Conservation (phyloP, 2,113 vertebrate genomes). For the Pleuronectes platessa region DNA sequence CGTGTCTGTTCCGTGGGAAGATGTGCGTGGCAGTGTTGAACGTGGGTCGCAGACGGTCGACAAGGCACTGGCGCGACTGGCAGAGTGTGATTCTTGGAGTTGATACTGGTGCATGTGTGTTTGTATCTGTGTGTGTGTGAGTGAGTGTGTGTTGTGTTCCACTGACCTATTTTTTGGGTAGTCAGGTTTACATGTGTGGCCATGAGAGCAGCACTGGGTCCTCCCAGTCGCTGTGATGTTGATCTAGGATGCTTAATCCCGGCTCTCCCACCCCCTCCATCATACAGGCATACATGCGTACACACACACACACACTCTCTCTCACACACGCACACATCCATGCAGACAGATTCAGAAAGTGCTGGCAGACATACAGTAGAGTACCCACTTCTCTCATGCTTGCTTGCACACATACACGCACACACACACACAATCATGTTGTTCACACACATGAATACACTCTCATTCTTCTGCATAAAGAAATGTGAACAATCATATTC, state of each 20-base stretch:
- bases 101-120: slow-evolving; percentile 67
- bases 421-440: slow-evolving; percentile 22
- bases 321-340: slow-evolving; percentile 51
- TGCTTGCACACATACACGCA: slow-evolving; percentile 40
- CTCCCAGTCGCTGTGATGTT: slow-evolving; percentile 73
- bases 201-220: slow-evolving; percentile 74
- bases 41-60: slow-evolving; percentile 61
- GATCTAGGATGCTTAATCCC: slow-evolving; percentile 79
- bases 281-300: slow-evolving; percentile 43
- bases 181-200: slow-evolving; percentile 73
- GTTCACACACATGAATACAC: slow-evolving; percentile 42
- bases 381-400: slow-evolving; percentile 53
- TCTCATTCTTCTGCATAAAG: slow-evolving; percentile 32
- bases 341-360: slow-evolving; percentile 53
- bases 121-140: slow-evolving; percentile 37
- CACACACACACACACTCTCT: slow-evolving; percentile 51
- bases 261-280: slow-evolving; percentile 59
- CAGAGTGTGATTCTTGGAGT: slow-evolving; percentile 69
- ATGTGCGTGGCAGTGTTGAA: slow-evolving; percentile 53
- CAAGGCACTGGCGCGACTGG: slow-evolving; percentile 53
- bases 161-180: slow-evolving; percentile 85
- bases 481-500: slow-evolving; percentile 29
- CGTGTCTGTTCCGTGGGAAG: slow-evolving; percentile 60
- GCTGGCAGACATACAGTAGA: slow-evolving; percentile 56
- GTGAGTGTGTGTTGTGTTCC: slow-evolving; percentile 77